Conservation (phyloP, 2,888 invertebrate genomes). For the Polyommatus iphigenia region DNA sequence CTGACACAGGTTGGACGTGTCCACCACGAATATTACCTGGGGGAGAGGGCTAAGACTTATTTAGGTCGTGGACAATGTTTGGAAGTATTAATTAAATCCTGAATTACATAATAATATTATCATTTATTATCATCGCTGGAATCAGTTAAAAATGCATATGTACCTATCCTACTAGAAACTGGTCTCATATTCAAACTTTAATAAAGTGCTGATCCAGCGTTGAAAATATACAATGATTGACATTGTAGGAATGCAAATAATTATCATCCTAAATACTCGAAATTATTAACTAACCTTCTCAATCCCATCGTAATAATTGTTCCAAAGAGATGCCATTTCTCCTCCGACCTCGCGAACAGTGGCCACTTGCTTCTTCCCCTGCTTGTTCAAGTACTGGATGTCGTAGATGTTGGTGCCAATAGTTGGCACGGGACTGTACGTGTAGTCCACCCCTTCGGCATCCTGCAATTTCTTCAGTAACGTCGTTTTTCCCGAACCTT, state of each 20-base stretch:
- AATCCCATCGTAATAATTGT: slow-evolving; percentile 84
- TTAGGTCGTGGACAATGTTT: no score
- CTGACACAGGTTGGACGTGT: slow-evolving; percentile 91
- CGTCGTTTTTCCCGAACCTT: slow-evolving; percentile 90
- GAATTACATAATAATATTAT: no score
- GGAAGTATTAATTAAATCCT: no score
- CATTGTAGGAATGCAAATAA: no score
- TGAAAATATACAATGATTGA: no score
- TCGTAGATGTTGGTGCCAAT: slow-evolving; percentile 89
- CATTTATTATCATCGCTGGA: no score
- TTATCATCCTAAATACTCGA: background rate
- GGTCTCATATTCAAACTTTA: no score
- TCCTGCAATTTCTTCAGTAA: slow-evolving; percentile 87
- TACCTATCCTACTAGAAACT: no score
- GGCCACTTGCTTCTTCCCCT: slow-evolving; percentile 76
- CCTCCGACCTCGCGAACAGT: slow-evolving; percentile 89
- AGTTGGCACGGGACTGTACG: slow-evolving; percentile 89
- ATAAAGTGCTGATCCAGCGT: no score
- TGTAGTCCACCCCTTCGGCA: slow-evolving; percentile 85
- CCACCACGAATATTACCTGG: slow-evolving; percentile 88
- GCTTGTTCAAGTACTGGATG: slow-evolving; percentile 74
- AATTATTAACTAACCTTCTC: slow-evolving; percentile 69
- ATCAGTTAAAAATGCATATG: no score
- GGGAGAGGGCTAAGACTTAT: slow-evolving; percentile 35
- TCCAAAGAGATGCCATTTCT: slow-evolving; percentile 90